Evolutionary conservation across 2,888 invertebrate genomes (phyloP).

Genomic region (Drosophila monieri): DNA sequence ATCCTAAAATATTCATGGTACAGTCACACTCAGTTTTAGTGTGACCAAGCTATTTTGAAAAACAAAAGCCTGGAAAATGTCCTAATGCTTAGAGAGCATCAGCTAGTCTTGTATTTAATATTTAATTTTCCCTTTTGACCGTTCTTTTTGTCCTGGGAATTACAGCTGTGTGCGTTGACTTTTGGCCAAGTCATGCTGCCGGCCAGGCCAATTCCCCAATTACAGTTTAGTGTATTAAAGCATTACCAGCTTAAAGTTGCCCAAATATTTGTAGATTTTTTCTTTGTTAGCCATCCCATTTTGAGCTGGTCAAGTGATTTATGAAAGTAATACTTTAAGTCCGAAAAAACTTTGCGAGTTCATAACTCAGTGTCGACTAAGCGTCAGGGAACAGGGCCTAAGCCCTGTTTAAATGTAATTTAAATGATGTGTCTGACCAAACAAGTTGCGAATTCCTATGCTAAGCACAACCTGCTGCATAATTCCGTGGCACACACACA

Average conservation of each 20-base stretch:
- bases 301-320: background rate
- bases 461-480: constrained; percentile 16
- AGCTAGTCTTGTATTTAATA: background rate
- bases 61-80: background rate
- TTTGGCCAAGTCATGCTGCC: constrained; percentile 21
- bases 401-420: background rate
- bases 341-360: background rate
- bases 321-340: background rate
- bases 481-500: constrained; percentile 8
- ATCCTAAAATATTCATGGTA: background rate
- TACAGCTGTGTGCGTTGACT: constrained; percentile 25
- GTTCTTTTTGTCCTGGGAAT: constrained; percentile 12
- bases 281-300: background rate
- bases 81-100: background rate
- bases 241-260: constrained; percentile 22
- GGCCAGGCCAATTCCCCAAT: constrained; percentile 34
- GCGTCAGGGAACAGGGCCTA: background rate
- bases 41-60: background rate
- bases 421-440: constrained; percentile 6
- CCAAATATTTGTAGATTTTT: constrained; percentile 2
- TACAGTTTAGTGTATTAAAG: constrained; percentile 40
- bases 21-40: background rate
- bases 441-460: constrained; percentile 9
- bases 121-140: background rate
- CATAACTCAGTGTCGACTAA: background rate